Evolutionary conservation across 2,888 invertebrate genomes (phyloP).

Genomic region (Deroplatys truncata): DNA sequence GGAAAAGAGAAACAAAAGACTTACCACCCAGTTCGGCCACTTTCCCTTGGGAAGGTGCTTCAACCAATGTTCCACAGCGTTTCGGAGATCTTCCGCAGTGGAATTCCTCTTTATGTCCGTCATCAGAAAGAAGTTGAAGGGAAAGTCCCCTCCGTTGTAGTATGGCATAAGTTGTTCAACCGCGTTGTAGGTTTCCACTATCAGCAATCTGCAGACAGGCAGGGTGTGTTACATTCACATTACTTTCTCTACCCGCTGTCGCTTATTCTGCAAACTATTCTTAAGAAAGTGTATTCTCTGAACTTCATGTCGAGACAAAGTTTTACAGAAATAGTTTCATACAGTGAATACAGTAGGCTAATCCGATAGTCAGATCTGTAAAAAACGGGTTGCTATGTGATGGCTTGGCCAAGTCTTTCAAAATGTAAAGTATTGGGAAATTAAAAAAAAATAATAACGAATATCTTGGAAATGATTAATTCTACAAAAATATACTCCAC

Average conservation of each 20-base stretch:
- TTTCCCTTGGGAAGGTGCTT: slow-evolving; percentile 53
- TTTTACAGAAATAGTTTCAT: too few species aligned
- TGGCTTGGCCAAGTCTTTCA: too few species aligned
- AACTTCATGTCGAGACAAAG: too few species aligned
- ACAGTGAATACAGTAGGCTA: too few species aligned
- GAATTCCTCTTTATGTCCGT: slow-evolving; percentile 45
- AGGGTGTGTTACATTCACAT: background rate
- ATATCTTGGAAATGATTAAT: too few species aligned
- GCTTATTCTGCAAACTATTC: too few species aligned
- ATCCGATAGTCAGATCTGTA: background rate
- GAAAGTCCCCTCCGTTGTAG: slow-evolving; percentile 60
- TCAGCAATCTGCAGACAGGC: slow-evolving; percentile 47
- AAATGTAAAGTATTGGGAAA: too few species aligned
- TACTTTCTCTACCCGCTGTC: background rate
- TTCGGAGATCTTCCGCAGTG: slow-evolving; percentile 49
- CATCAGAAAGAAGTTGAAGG: slow-evolving; percentile 63
- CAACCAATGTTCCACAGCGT: slow-evolving; percentile 55
- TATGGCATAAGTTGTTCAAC: slow-evolving; percentile 55
- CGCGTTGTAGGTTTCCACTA: slow-evolving; percentile 59
- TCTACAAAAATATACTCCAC: too few species aligned
- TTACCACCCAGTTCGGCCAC: slow-evolving; percentile 65
- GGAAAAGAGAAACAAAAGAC: slow-evolving; percentile 37
- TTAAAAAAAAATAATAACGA: too few species aligned
- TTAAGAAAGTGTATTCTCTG: too few species aligned
- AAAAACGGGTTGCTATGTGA: background rate